phyloP scores from a whole-genome alignment of 2,113 vertebrate species.

The Zapus hudsonius region DNA sequence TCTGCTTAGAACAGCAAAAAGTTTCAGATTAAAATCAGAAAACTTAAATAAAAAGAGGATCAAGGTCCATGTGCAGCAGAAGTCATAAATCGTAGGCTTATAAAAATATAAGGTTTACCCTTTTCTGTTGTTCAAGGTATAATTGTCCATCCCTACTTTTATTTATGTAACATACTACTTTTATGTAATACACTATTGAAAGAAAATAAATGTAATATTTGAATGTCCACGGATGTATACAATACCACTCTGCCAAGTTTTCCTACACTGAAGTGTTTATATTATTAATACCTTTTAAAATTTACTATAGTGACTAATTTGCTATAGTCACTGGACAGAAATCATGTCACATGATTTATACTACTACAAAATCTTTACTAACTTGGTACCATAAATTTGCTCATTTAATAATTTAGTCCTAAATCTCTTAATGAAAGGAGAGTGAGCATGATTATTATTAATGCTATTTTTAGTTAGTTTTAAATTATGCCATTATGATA shows the following conservation, averaged over 20 bases:
- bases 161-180: too few relatives aligned
- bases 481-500: constrained; percentile 83
- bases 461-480: constrained; percentile 84
- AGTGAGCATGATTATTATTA: constrained; percentile 81
- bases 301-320: constrained; percentile 80
- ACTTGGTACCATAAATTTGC: constrained; percentile 81
- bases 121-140: constrained; percentile 46
- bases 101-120: constrained; percentile 22
- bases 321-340: constrained; percentile 69
- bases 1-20: constrained; percentile 23
- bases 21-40: constrained; percentile 59
- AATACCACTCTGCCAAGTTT: constrained; percentile 16
- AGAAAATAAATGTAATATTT: constrained; percentile 14
- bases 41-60: neutral
- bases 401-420: constrained; percentile 82
- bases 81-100: neutral
- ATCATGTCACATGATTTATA: constrained; percentile 80
- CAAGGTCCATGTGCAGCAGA: constrained; percentile 53
- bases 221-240: neutral
- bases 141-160: neutral
- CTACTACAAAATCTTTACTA: constrained; percentile 82
- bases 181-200: neutral
- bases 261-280: constrained; percentile 63
- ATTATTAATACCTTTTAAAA: constrained; percentile 77
- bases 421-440: constrained; percentile 81